phyloP scores from a whole-genome alignment of 1,140 invertebrate genomes.

The Ceratoteleas bidentatus region DNA sequence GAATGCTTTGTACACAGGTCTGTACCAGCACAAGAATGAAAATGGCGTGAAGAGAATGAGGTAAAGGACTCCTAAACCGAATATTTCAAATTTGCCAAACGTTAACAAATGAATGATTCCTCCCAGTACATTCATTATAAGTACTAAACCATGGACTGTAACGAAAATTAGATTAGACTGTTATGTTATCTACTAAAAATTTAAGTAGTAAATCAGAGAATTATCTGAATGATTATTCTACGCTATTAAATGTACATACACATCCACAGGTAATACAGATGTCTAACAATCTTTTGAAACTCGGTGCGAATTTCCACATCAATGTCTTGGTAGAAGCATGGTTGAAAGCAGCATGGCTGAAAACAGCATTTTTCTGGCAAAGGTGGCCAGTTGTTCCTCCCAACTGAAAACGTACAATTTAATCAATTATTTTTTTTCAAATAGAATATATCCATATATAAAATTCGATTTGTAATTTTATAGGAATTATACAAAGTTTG shows the following conservation, averaged over 20 bases:
- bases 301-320: slow-evolving; percentile 99
- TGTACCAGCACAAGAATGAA: slow-evolving; percentile 98
- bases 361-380: slow-evolving; percentile 94
- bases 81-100: slow-evolving; percentile 86
- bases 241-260: slow-evolving; percentile 87
- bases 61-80: slow-evolving; percentile 95
- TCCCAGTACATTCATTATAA: slow-evolving; percentile 93
- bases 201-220: not conserved
- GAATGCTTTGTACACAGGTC: slow-evolving; percentile 93
- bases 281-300: slow-evolving; percentile 97
- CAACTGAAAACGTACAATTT: slow-evolving; percentile 80
- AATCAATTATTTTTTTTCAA: not conserved
- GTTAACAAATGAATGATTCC: slow-evolving; percentile 87
- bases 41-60: slow-evolving; percentile 96
- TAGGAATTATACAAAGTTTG: no score
- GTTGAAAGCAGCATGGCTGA: slow-evolving; percentile 95
- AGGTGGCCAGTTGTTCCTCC: slow-evolving; percentile 99
- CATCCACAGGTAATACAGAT: slow-evolving; percentile 98
- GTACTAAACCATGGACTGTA: slow-evolving; percentile 93
- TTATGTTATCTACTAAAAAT: not conserved
- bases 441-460: not conserved
- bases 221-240: not conserved
- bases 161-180: not conserved
- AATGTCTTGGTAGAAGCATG: slow-evolving; percentile 99
- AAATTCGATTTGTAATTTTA: not conserved